Evolutionary conservation across 2,888 invertebrate species (phyloP), one percentile per base, ranked within the genome.

Genomic region (Scaptomyza caliginosa): DNA sequence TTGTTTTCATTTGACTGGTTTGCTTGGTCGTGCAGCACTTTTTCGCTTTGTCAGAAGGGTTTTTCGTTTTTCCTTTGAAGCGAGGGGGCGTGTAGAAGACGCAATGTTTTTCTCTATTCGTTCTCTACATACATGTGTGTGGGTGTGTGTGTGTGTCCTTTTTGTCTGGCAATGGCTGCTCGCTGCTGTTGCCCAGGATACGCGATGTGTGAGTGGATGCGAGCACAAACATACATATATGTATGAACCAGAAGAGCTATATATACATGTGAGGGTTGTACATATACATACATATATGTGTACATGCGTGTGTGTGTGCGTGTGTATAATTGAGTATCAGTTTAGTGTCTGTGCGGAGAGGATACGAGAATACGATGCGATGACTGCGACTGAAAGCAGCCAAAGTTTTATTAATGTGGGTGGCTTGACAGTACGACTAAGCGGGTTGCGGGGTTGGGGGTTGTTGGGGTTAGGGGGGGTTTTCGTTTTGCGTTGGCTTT

Each of bases 331-430:
- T 82, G 81, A 82, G 81, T 82, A 82, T 85, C 81, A 82, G 85
- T 82, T 85, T 72, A 82, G 82, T 74, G 82, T 74, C 75, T 85
- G 81, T 62, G 58, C 59, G 51, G 66, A 66, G 69, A 66, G 49
- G 57, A 54, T 40, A 48, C 49, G 32, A 0, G 32, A 32, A 32
- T 16, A 49, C 26, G 16, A n/a, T n/a, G 63, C 68, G 64, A 65
- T 62, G 67, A 57, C 56, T 63, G 66, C 74, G 67, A 67, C 65
- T 77, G 77, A 66, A 71, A 65, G 77, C 81, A 84, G 85, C 74
- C 85, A 81, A 81, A 81, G 85, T 84, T 81, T 84, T 81, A 81
- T 81, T 81, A 81, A 81, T 81, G 85, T 77, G 71, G 81, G 79
- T 69, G 78, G 66, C 40, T 7, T 34, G 32, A 16, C 17, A 38